A percentile compares a stretch with the other conserved stretches of the same genome.
Conservation (phyloP, 1,140 invertebrate genomes). For the Plectus sambesii region DNA sequence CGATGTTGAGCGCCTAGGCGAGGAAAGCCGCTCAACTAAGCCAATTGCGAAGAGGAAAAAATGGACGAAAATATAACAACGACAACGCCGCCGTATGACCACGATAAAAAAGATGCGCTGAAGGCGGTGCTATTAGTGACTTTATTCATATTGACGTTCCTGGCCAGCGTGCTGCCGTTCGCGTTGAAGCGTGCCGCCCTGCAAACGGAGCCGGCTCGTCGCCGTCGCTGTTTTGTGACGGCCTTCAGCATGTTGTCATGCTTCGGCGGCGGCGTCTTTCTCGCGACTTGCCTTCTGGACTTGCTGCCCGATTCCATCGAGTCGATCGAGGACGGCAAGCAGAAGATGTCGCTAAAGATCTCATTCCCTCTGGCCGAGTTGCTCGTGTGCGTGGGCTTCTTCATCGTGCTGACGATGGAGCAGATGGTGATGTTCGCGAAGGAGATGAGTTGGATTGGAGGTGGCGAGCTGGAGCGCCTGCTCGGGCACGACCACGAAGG, state of each 20-base stretch:
- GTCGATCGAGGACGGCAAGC: constrained; percentile 28
- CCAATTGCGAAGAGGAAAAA: too few relatives aligned
- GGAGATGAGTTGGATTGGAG: constrained; percentile 27
- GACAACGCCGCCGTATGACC: too few relatives aligned
- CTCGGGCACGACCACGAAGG: constrained; percentile 14
- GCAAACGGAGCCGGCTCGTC: background rate
- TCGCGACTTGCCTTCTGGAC: constrained; percentile 39
- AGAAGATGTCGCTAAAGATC: constrained; percentile 13
- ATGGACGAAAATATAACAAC: too few relatives aligned
- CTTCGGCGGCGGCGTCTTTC: constrained; percentile 34
- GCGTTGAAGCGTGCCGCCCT: constrained; percentile 17
- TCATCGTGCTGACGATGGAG: constrained; percentile 39
- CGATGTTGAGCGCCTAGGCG: too few relatives aligned
- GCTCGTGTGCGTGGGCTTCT: constrained; percentile 33
- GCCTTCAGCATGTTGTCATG: constrained; percentile 17
- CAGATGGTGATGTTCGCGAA: constrained; percentile 38
- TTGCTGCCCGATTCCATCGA: constrained; percentile 39
- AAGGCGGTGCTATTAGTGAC: constrained; percentile 32
- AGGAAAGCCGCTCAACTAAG: too few relatives aligned
- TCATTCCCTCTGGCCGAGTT: constrained; percentile 40
- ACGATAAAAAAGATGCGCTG: constrained; percentile 22
- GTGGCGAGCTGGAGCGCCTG: constrained; percentile 11
- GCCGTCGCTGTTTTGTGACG: constrained; percentile 4
- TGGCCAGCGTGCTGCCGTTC: constrained; percentile 31
- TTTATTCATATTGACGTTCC: constrained; percentile 37